phyloP scores from a whole-genome alignment of 2,888 invertebrate species.

The Acleris sparsana region DNA sequence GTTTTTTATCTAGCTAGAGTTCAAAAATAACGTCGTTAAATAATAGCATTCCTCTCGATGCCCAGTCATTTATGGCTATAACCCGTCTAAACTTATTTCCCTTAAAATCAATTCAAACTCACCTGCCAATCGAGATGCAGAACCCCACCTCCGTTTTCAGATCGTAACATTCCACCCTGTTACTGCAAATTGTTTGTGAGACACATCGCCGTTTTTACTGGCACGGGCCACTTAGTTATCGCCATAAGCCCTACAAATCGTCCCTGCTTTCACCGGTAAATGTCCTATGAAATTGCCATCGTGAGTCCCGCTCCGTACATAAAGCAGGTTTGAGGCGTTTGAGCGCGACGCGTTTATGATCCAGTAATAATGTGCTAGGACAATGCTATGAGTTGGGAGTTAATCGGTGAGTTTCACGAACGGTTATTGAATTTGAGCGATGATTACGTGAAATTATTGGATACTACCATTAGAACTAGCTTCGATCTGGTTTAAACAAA shows the following conservation, averaged over 20 bases:
- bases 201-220: constrained; percentile 58
- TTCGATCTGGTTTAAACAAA: too few relatives aligned
- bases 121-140: background rate
- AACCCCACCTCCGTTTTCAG: background rate
- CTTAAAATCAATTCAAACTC: background rate
- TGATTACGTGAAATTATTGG: background rate
- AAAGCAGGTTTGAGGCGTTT: constrained; percentile 68
- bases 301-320: constrained; percentile 74
- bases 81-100: background rate
- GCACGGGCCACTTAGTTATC: constrained; percentile 60
- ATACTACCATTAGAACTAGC: background rate
- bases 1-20: background rate
- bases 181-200: constrained; percentile 53
- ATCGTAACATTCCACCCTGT: constrained; percentile 24
- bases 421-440: constrained; percentile 13
- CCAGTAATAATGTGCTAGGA: constrained; percentile 66
- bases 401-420: constrained; percentile 19
- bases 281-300: constrained; percentile 77
- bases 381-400: constrained; percentile 45
- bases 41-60: too few relatives aligned
- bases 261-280: constrained; percentile 66
- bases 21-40: too few relatives aligned
- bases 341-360: constrained; percentile 72
- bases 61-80: too few relatives aligned
- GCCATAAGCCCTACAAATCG: constrained; percentile 68